Evolutionary conservation across 2,113 vertebrate species (phyloP).

Genomic region (Pionites leucogaster): DNA sequence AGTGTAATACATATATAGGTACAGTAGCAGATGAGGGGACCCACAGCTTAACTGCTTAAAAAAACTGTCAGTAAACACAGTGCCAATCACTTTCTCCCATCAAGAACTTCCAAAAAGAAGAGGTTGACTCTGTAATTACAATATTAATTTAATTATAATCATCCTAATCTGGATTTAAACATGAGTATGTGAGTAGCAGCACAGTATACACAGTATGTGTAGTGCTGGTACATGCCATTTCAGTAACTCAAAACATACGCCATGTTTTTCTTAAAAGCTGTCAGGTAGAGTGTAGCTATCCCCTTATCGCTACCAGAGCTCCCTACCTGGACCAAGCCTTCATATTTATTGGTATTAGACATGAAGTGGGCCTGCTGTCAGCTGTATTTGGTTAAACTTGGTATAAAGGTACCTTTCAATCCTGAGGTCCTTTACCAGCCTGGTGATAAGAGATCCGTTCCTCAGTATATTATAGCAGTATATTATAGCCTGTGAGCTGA

Average conservation of each 20-base stretch:
- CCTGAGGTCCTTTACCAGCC: background rate
- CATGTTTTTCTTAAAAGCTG: background rate
- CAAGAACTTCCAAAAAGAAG: background rate
- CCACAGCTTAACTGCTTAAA: background rate
- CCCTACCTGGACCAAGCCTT: background rate
- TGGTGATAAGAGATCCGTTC: background rate
- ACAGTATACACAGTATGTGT: background rate
- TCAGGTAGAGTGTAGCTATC: background rate
- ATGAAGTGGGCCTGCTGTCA: background rate
- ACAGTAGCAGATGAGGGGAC: background rate
- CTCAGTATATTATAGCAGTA: slow-evolving; percentile 9
- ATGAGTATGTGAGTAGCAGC: background rate
- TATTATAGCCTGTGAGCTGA: background rate
- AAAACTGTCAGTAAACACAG: background rate
- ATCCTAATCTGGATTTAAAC: background rate
- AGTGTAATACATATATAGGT: background rate
- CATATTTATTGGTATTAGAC: slow-evolving; percentile 30
- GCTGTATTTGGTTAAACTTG: slow-evolving; percentile 31
- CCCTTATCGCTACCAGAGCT: slow-evolving; percentile 5
- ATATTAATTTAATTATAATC: background rate
- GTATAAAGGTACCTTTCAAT: background rate
- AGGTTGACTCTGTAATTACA: background rate
- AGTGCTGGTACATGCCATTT: background rate
- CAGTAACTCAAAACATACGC: slow-evolving; percentile 30
- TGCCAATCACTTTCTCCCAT: background rate